Conservation (phyloP, 2,888 invertebrate species). For the Eretmocerus hayati region DNA sequence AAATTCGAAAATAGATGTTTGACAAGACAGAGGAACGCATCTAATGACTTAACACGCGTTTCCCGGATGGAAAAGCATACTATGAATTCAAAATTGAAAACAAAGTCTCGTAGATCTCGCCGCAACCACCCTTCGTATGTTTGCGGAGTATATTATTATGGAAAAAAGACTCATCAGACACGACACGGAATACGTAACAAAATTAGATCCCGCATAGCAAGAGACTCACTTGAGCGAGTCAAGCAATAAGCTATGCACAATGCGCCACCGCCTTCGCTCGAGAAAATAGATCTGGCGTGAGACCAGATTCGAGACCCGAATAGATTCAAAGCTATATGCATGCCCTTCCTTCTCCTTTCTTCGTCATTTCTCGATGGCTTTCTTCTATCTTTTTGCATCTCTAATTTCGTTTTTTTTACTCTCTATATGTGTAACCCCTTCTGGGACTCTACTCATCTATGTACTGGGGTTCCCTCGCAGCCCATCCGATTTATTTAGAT, state of each 20-base stretch:
- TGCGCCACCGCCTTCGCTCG: constrained; percentile 40
- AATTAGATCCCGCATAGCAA: constrained; percentile 21
- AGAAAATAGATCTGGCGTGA: constrained; percentile 43
- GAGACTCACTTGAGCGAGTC: too few relatives aligned
- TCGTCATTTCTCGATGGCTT: not conserved
- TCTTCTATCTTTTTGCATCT: constrained; percentile 7
- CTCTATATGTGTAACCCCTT: too few relatives aligned
- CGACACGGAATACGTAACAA: constrained; percentile 30
- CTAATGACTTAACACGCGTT: too few relatives aligned
- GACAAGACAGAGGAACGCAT: too few relatives aligned
- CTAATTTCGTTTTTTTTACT: too few relatives aligned
- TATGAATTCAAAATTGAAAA: constrained; percentile 11
- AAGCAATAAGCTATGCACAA: too few relatives aligned
- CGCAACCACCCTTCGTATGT: not conserved
- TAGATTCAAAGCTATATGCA: constrained; percentile 43
- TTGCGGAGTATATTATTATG: not conserved
- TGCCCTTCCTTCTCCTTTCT: constrained; percentile 24
- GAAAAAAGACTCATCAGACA: not conserved
- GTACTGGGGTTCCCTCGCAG: too few relatives aligned
- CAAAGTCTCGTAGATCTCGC: constrained; percentile 1
- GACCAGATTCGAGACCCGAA: constrained; percentile 40
- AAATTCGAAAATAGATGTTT: too few relatives aligned
- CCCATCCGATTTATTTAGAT: too few relatives aligned
- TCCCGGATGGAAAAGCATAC: not conserved
- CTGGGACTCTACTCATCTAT: too few relatives aligned